phyloP scores from a whole-genome alignment of 2,888 invertebrate species.

The Noctua comes region DNA sequence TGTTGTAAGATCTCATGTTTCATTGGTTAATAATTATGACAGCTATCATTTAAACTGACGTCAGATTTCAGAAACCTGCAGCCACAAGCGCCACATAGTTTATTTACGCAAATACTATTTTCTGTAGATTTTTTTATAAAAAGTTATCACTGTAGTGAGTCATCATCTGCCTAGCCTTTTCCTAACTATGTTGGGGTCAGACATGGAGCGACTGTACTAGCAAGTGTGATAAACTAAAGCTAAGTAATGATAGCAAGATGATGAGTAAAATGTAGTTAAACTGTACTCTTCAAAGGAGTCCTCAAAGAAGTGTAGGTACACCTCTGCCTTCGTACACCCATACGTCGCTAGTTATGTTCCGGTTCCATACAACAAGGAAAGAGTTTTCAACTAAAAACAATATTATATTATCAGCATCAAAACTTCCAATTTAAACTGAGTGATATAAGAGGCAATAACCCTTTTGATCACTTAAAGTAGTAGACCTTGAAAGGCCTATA shows the following conservation, averaged over 20 bases:
- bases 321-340: background rate
- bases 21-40: constrained; percentile 1
- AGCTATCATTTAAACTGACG: background rate
- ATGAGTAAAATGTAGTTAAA: background rate
- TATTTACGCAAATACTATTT: background rate
- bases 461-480: background rate
- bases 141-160: background rate
- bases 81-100: background rate
- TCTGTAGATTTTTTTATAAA: background rate
- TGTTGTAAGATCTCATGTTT: background rate
- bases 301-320: background rate
- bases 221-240: background rate
- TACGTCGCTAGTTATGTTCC: background rate
- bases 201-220: background rate
- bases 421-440: background rate
- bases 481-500: background rate
- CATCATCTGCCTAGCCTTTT: background rate
- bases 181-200: background rate
- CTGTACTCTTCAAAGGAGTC: background rate
- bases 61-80: background rate
- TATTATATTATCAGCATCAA: background rate
- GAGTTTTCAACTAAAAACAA: background rate
- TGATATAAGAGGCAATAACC: background rate
- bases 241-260: background rate
- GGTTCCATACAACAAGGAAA: background rate